Base-by-base conservation (phyloP, 2,797 vertebrate species). In the Lutjanus argentimaculatus region DNA sequence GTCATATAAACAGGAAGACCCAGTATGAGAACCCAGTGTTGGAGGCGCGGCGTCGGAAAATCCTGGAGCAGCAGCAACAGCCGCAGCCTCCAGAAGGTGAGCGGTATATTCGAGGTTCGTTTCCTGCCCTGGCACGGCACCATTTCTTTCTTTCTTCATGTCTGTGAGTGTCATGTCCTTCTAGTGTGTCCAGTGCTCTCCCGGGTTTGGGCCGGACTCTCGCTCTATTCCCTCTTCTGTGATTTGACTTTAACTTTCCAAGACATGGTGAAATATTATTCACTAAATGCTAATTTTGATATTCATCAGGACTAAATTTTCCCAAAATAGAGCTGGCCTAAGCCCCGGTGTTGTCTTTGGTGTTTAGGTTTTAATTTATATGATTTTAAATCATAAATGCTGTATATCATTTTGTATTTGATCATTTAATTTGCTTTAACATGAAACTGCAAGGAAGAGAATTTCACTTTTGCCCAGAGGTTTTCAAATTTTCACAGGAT, bases 1-100 rank as follows among this genome's bases (percentile, higher is more conserved):
- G 98, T 96, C 99, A 99, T 92, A 97, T 99, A 94, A 99, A 99
- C 96, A 96, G 98, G 89, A 99, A 99, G 94, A 99, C 99, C 0
- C 99, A 99, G 85, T 99, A 99, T 82, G 99, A 99, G 91, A 99
- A 99, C 92, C 99, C 99, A 0, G 96, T 99, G 68, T 91, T 97
- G 84, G 99, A 99, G 96, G 98, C 97, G 8, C 98, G 98, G 93
- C 95, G 97, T 85, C 97, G 98, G 93, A 98, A 98, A 77, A 97
- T 99, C 87, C 93, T 98, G 7, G 97, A 98, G 49, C 93, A 93
- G 79, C 95, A 95, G 49, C 69, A 63, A 53, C 94, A 93, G 92
- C 95, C 95, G 93, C 95, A 95, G 75, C 97, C 95, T 87, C 96
- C 94, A 86, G 96, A 96, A 96, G 96, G 96, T 95, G 96, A 96